These are phyloP conservation scores for Tichodroma muraria DNA, from an alignment of 2,113 vertebrate genomes.

Conservation along the genomic window DNA sequence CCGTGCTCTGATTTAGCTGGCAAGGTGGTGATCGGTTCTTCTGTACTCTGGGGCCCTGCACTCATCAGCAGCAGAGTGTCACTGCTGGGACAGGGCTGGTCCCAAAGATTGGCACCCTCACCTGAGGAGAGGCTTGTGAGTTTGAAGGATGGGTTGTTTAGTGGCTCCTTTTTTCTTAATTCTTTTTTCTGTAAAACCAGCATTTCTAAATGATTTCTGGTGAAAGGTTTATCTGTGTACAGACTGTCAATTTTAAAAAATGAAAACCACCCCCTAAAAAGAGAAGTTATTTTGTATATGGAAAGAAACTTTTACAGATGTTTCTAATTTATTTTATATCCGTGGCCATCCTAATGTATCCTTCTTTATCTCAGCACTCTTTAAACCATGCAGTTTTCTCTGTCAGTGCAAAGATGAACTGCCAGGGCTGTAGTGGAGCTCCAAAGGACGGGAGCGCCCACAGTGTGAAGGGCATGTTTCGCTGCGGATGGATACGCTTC, in stretches of 20 bases:
- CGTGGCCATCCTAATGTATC: slow-evolving; percentile 55
- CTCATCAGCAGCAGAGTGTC: not conserved
- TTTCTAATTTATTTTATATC: slow-evolving; percentile 89
- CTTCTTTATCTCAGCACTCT: not conserved
- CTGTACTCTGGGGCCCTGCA: not conserved
- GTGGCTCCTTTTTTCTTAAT: not conserved
- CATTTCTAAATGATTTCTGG: slow-evolving; percentile 70
- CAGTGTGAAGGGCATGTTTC: slow-evolving; percentile 2
- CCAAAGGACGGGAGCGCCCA: not conserved
- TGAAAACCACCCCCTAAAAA: slow-evolving; percentile 25
- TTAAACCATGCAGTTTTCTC: not conserved
- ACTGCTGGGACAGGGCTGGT: not conserved
- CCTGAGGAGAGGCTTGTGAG: not conserved
- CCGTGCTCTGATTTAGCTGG: not conserved
- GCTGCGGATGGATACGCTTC: slow-evolving; percentile 33
- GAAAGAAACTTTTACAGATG: slow-evolving; percentile 77
- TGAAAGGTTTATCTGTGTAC: slow-evolving; percentile 77
- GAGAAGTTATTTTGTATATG: slow-evolving; percentile 84
- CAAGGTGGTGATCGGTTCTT: accelerated
- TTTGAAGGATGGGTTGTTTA: not conserved
- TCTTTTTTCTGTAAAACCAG: not conserved
- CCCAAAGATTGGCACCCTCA: not conserved
- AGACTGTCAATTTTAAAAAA: slow-evolving; percentile 59
- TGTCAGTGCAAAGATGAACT: not conserved
- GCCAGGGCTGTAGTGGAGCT: not conserved